Evolutionary conservation across 2,797 vertebrate genomes (phyloP), one percentile per base, ranked within the genome.

Genomic region (Periophthalmus magnuspinnatus): DNA sequence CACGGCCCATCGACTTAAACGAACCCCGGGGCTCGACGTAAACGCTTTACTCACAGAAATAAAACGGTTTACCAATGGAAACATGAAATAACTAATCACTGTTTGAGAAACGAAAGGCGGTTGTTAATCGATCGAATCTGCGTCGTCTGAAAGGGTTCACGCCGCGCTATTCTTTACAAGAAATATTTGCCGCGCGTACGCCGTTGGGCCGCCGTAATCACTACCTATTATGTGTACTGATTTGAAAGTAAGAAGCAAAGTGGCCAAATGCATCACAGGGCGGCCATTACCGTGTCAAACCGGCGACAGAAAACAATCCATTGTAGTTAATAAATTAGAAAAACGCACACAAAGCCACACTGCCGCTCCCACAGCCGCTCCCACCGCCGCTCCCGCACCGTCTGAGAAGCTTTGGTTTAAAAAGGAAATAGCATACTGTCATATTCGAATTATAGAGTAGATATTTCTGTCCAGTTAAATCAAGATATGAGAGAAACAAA

Each of bases 81-180:
- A 84, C 83, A 79, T 83, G 78, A 86, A 92, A 92, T 88, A 90
- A 88, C 84, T 84, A 91, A 91, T 91, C 85, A 87, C 81, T 75
- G 85, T 75, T 62, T 75, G 74, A 83, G 80, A 78, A 57, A 32
- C 86, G 77, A 87, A 88, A 82, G 74, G 82, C 81, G 83, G 86
- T 91, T 92, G 91, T 92, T 91, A 92, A 92, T 92, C 80, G 75
- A 89, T 92, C 91, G 74, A 83, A 90, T 93, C 92, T 92, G 83
- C 88, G 89, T 82, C 71, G 66, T 68, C 84, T 87, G 88, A 93
- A 90, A 89, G 78, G 72, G 70, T 81, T 86, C 85, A 89, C 90
- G 86, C 88, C 84, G 80, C 76, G 77, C 85, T 84, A 87, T 89
- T 90, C 81, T 88, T 92, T 80, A 81, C 75, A 84, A 84, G 83